A percentile compares a stretch with the other conserved stretches of the same genome.
Evolutionary conservation across 2,797 vertebrate species (phyloP).

Genomic region (Coluber constrictor): DNA sequence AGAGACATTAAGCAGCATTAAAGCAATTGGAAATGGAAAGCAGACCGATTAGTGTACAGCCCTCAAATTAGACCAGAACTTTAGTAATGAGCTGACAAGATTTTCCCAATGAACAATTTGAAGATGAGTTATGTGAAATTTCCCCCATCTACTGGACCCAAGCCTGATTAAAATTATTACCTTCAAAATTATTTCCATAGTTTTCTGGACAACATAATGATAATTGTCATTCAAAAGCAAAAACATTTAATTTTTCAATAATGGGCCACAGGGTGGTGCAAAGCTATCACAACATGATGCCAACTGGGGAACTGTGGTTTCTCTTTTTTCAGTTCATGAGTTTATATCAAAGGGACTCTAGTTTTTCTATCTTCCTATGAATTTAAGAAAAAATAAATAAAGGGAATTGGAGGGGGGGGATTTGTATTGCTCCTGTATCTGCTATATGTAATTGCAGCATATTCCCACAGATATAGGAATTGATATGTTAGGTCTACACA

Average conservation of each 20-base stretch:
- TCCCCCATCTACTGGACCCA: background rate
- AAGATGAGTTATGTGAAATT: background rate
- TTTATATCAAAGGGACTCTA: background rate
- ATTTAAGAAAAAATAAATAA: background rate
- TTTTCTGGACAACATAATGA: background rate
- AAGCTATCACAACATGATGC: background rate
- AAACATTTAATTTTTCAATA: background rate
- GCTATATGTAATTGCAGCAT: background rate
- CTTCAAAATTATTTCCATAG: background rate
- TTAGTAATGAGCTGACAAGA: background rate
- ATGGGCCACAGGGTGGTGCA: background rate
- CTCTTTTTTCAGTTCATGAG: background rate
- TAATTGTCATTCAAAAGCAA: constrained; percentile 1
- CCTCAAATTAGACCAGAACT: background rate
- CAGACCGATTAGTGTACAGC: background rate
- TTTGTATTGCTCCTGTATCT: background rate
- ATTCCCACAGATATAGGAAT: background rate
- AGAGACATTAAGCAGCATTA: background rate
- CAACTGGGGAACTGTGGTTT: background rate
- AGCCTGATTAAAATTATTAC: background rate
- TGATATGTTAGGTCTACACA: background rate
- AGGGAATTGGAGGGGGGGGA: background rate
- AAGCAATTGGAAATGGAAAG: background rate
- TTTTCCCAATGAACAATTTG: no score
- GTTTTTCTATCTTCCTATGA: background rate